Conservation (phyloP, 2,797 vertebrate species). For the Pseudochromis fuscus region DNA sequence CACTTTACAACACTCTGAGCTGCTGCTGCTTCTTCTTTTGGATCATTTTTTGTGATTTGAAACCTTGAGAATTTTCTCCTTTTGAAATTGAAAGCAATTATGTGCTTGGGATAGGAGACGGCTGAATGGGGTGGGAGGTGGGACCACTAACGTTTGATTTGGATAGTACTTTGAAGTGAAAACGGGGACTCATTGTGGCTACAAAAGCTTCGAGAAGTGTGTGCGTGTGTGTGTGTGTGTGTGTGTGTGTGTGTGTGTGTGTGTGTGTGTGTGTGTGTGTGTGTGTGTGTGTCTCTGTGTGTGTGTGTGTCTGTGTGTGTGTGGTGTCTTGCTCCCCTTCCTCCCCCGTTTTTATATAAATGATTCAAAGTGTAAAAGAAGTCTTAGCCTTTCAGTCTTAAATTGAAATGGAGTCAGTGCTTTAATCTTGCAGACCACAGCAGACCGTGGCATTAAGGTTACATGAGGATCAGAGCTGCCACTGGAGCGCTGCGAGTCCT, state of each 20-base stretch:
- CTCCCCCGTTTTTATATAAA: conserved; percentile 28
- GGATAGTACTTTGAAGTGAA: conserved; percentile 55
- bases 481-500: conserved; percentile 14
- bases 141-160: conserved; percentile 49
- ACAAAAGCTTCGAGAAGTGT: conserved; percentile 4
- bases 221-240: conserved; percentile 15
- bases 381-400: conserved; percentile 40
- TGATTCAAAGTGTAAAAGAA: conserved; percentile 48
- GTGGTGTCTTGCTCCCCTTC: conserved; percentile 3
- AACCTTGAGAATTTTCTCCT: conserved; percentile 48
- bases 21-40: too few relatives aligned
- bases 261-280: not conserved
- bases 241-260: not conserved
- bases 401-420: conserved; percentile 49
- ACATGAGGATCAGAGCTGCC: conserved; percentile 59
- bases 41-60: conserved; percentile 30
- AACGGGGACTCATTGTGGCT: conserved; percentile 16
- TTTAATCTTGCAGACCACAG: conserved; percentile 55
- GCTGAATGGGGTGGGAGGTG: conserved; percentile 20
- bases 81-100: conserved; percentile 55
- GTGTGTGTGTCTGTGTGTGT: conserved; percentile 1
- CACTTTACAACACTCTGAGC: conserved; percentile 1
- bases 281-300: conserved; percentile 19
- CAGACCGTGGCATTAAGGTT: conserved; percentile 50
- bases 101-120: conserved; percentile 10